Evolutionary conservation across 2,888 invertebrate species (phyloP).

Genomic region (Cantharis nigra): DNA sequence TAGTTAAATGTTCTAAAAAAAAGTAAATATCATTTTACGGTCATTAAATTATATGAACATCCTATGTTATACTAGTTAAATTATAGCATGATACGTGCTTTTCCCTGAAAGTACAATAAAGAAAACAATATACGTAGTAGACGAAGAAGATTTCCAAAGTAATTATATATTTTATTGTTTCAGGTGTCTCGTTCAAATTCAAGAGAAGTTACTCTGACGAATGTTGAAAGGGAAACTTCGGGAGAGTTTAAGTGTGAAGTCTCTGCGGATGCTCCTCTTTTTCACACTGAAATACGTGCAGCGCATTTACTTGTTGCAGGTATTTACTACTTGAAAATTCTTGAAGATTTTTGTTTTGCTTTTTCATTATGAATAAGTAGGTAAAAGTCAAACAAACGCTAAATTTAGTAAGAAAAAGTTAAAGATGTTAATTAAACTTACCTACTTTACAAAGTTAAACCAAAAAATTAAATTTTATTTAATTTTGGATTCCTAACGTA

Average conservation of each 20-base stretch:
- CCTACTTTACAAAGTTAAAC: neutral
- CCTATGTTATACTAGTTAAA: neutral
- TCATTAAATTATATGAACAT: neutral
- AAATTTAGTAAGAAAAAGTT: neutral
- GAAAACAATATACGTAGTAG: neutral
- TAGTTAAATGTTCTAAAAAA: neutral
- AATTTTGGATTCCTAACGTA: neutral
- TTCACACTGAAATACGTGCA: conserved; percentile 61
- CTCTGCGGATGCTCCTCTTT: conserved; percentile 63
- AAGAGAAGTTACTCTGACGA: conserved; percentile 59
- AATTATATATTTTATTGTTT: conserved; percentile 39
- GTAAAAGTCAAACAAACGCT: neutral
- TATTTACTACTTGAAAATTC: conserved; percentile 33
- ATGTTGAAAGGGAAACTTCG: conserved; percentile 60
- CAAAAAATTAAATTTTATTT: neutral
- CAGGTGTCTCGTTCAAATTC: conserved; percentile 61
- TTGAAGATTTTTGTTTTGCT: neutral
- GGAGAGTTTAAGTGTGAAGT: conserved; percentile 64
- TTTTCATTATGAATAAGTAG: neutral
- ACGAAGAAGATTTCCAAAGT: conserved; percentile 10
- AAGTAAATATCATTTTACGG: neutral
- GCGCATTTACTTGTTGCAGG: conserved; percentile 61
- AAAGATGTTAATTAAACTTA: neutral
- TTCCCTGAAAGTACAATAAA: neutral
- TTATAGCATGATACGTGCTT: neutral